Evolutionary conservation across 1,140 invertebrate genomes (phyloP).

Genomic region (Danaus plexippus): DNA sequence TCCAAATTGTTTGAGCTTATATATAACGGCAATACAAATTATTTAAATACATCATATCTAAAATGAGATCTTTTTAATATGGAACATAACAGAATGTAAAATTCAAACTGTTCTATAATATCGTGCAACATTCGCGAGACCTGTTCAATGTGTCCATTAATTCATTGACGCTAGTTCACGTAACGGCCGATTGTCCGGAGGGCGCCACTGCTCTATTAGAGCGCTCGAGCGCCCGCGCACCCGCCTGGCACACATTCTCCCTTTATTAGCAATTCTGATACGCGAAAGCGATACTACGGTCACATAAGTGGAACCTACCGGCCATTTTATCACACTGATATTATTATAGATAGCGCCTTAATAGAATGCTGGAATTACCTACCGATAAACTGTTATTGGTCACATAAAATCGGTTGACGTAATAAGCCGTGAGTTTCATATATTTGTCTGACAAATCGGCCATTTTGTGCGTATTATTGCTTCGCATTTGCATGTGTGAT

Average conservation of each 20-base stretch:
- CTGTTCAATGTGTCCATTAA: constrained; percentile 24
- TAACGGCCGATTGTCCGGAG: constrained; percentile 35
- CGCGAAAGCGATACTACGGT: constrained; percentile 54
- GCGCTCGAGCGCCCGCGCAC: constrained; percentile 29
- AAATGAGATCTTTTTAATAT: too few relatives aligned
- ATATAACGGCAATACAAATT: too few relatives aligned
- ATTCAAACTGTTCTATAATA: too few relatives aligned
- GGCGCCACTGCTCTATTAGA: constrained; percentile 43
- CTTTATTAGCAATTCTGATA: constrained; percentile 66
- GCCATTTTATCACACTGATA: constrained; percentile 57
- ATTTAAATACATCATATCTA: too few relatives aligned
- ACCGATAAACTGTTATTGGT: constrained; percentile 50
- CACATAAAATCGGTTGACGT: constrained; percentile 57
- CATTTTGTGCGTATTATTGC: constrained; percentile 48
- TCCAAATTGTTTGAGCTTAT: too few relatives aligned
- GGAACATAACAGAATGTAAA: too few relatives aligned
- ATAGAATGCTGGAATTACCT: constrained; percentile 55
- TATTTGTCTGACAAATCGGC: constrained; percentile 61
- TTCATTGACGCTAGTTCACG: constrained; percentile 27
- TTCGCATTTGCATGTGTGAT: constrained; percentile 41
- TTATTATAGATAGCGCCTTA: constrained; percentile 47
- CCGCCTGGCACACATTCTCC: constrained; percentile 47
- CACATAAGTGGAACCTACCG: constrained; percentile 53
- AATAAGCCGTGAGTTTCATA: constrained; percentile 56
- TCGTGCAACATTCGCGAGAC: not conserved